Evolutionary conservation across 2,113 vertebrate genomes (phyloP).

Genomic region (Stigmatopora argus): DNA sequence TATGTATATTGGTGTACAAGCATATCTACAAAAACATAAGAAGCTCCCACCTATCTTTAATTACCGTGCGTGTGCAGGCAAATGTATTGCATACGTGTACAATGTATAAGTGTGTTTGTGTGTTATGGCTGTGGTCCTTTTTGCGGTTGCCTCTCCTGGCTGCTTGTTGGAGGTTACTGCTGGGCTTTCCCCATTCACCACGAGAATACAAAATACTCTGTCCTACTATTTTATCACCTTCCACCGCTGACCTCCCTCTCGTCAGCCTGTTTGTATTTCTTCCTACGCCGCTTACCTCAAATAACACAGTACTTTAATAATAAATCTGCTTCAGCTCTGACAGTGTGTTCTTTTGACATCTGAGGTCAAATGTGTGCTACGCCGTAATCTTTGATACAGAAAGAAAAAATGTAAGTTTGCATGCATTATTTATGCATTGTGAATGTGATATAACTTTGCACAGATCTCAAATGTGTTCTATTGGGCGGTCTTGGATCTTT

Average conservation of each 20-base stretch:
- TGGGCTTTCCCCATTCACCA: constrained; percentile 64
- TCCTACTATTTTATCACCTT: constrained; percentile 34
- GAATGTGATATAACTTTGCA: neutral
- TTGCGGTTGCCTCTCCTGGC: constrained; percentile 50
- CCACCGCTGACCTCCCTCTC: constrained; percentile 33
- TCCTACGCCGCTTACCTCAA: constrained; percentile 25
- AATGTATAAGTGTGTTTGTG: constrained; percentile 5
- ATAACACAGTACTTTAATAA: constrained; percentile 7
- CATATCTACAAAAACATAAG: constrained; percentile 20
- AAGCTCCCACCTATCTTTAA: constrained; percentile 6
- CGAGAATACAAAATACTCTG: constrained; percentile 53
- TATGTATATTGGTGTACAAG: constrained; percentile 2
- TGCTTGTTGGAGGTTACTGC: constrained; percentile 62
- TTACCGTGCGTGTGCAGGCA: constrained; percentile 8
- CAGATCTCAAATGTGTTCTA: neutral
- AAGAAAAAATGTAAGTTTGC: neutral
- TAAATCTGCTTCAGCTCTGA: constrained; percentile 1
- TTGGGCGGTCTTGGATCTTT: too few species aligned
- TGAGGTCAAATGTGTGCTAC: neutral
- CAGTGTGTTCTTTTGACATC: neutral
- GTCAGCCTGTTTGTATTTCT: constrained; percentile 26
- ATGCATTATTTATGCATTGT: too few species aligned
- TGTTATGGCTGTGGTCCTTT: constrained; percentile 33
- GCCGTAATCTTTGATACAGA: neutral
- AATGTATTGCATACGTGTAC: constrained; percentile 5